Evolutionary conservation across 2,797 vertebrate genomes (phyloP), one percentile per base, ranked within the genome.

Genomic region (Alca torda): DNA sequence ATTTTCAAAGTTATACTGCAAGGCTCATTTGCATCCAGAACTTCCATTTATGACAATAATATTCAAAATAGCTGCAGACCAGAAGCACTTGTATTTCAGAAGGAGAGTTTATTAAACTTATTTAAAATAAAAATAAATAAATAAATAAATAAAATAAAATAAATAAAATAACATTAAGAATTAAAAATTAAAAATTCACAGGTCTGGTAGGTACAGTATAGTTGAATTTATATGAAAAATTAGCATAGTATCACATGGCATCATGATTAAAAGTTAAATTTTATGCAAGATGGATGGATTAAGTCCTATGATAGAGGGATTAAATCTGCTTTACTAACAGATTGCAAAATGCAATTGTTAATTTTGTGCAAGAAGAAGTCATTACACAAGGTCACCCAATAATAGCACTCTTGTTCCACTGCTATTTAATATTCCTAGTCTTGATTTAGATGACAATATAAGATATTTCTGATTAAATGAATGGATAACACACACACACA

Each of bases 371-470:
- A 64, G 94, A 95, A 72, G 63, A 78, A 72, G 37, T 85, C 80
- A 70, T 95, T 91, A 95, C 83, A 81, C 90, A 93, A 95, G 83
- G 80, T 93, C 69, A 95, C 26, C 45, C 61, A 88, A 84, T 45
- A 84, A 94, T 39, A 93, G 4, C 61, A 86, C 8, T 65, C 41
- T 57, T 90, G 8, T 86, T 72, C 15, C 37, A 54, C 33, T 61
- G 53, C 50, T 95, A 4, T 88, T 95, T 93, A 95, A 93, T 93
- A 95, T 93, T 93, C 76, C 39, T 68, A 41, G 16, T 80, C 68
- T 90, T 94, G 67, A 95, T 94, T 96, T 90, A 78, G 37, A 59
- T 37, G 35, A 68, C 35, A 84, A n/a, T 75, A 50, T 50, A 57
- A 78, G 39, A 10, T 86, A 93, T 54, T 94, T 96, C 77, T 93